These are phyloP conservation scores for Tylochromis polylepis DNA, from an alignment of 2,113 vertebrate genomes.

Conservation along the genomic window DNA sequence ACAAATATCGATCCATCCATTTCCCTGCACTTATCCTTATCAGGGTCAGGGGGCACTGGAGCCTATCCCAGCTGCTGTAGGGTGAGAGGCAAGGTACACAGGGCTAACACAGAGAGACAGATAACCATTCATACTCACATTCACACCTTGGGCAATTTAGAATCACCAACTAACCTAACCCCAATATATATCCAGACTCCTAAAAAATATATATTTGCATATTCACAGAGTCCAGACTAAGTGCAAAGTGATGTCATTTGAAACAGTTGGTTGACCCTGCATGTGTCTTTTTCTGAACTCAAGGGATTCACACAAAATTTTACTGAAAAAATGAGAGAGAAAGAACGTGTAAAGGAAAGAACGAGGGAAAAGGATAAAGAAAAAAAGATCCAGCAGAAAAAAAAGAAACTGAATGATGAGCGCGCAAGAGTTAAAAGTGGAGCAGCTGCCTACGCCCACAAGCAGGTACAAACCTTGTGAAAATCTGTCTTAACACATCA, in stretches of 20 bases:
- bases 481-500: neutral
- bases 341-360: conserved; percentile 51
- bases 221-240: neutral
- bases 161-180: too few species aligned
- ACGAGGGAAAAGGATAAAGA: conserved; percentile 57
- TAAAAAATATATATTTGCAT: neutral
- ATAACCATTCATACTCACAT: neutral
- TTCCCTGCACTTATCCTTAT: neutral
- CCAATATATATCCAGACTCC: neutral
- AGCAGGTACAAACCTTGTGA: conserved; percentile 67
- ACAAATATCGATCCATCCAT: neutral
- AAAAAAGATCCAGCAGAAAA: conserved; percentile 53
- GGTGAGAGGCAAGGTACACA: neutral
- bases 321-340: conserved; percentile 58
- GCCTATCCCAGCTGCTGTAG: neutral
- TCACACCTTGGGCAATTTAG: too few species aligned
- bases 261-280: neutral
- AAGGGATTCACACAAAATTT: conserved; percentile 76
- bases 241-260: neutral
- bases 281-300: neutral
- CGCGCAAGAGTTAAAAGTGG: conserved; percentile 69
- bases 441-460: conserved; percentile 61
- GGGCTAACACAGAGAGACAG: neutral
- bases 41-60: neutral
- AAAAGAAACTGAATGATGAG: conserved; percentile 53